Base-by-base conservation (phyloP, 2,888 invertebrate species). In the Prosopocoilus inquinatus region DNA sequence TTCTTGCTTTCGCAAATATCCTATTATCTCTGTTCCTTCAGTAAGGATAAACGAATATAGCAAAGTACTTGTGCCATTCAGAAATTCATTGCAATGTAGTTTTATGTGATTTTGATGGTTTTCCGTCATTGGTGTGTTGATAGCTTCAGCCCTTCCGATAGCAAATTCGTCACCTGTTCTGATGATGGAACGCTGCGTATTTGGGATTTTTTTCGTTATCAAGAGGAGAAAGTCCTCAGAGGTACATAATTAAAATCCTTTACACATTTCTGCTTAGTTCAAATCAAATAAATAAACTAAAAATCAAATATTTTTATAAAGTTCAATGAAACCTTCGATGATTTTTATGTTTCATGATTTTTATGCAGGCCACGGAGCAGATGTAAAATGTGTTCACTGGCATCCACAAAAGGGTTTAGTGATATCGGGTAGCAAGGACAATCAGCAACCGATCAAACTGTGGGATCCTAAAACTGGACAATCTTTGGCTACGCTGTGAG, bases 311-410 rank as follows among this genome's bases (percentile, higher is more conserved):
- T 36, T 36, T 36, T n/a, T n/a, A n/a, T n/a, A n/a, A n/a, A n/a
- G n/a, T n/a, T n/a, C n/a, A n/a, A 16, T 9, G 39, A 52, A 35
- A 71, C 61, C 64, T 39, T 38, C 12, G 4, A 47, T 20, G 20
- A 20, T 20, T 20, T 20, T 20, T 20, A 20, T 20, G 5, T 3
- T 20, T 28, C 38, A 38, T 38, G 12, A n/a, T 50, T 36, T 53
- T 46, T 47, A 63, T 63, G 45, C 68, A 87, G 92, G 97, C 65
- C 98, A 98, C 75, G 98, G 98, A 67, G 95, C 97, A 20, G 98
- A 98, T 81, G 98, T 98, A 0, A 97, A 97, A 79, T 96, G 98
- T 80, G 96, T 98, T 4, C 97, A 98, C 76, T 99, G 99, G 99
- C 99, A 99, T 82, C 99, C 99, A 1, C 92, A 94, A 69, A 99